phyloP scores from a whole-genome alignment of 2,797 vertebrate genomes.

The Sebastes aleutianus region DNA sequence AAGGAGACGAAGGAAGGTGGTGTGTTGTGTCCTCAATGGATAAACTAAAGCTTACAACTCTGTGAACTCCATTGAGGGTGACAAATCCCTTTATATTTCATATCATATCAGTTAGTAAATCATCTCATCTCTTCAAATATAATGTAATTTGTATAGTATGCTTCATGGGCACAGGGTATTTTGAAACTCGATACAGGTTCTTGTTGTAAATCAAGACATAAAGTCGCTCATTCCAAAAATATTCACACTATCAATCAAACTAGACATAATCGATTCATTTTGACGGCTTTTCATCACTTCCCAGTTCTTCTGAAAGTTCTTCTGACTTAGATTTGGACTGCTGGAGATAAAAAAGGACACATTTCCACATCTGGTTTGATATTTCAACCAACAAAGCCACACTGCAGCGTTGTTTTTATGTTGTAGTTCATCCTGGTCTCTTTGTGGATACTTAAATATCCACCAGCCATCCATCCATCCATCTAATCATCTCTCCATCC shows the following conservation, averaged over 20 bases:
- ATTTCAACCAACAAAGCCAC: background rate
- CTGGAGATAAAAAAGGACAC: background rate
- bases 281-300: background rate
- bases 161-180: background rate
- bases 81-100: background rate
- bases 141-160: background rate
- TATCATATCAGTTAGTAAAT: background rate
- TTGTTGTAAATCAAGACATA: background rate
- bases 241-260: background rate
- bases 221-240: background rate
- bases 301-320: background rate
- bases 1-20: background rate
- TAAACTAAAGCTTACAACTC: background rate
- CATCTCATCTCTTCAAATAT: background rate
- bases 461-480: background rate
- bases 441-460: background rate
- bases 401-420: background rate
- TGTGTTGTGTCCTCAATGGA: background rate
- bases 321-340: background rate
- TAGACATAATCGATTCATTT: background rate
- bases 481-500: background rate
- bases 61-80: background rate
- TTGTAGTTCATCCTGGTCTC: background rate
- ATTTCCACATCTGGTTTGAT: background rate
- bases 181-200: background rate